Percentiles rank a stretch among this genome's conserved stretches.
These are phyloP conservation scores for Penaeus vannamei DNA, from an alignment of 1,140 invertebrate species.

Conservation along the genomic window DNA sequence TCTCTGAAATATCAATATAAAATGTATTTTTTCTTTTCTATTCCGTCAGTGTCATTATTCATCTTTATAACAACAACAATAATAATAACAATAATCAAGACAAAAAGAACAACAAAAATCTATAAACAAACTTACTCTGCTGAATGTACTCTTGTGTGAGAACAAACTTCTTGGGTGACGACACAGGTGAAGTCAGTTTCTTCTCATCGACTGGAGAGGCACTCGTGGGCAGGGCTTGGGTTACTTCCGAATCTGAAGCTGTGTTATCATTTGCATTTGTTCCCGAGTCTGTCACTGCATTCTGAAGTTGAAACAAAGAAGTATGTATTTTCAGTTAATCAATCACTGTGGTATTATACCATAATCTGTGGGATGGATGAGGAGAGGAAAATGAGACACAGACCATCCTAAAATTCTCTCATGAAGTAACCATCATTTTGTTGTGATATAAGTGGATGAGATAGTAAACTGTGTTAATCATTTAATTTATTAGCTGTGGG, in stretches of 20 bases:
- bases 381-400: too few relatives aligned
- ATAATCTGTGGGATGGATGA: too few relatives aligned
- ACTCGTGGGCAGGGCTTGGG: background rate
- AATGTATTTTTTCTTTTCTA: too few relatives aligned
- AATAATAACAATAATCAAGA: background rate
- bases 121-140: constrained; percentile 79
- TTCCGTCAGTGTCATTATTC: too few relatives aligned
- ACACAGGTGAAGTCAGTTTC: background rate
- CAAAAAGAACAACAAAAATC: constrained; percentile 16
- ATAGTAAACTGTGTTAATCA: too few relatives aligned
- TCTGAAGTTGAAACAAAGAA: background rate
- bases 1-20: too few relatives aligned
- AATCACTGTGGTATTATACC: too few relatives aligned
- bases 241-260: constrained; percentile 6
- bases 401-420: too few relatives aligned
- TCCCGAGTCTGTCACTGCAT: constrained; percentile 1
- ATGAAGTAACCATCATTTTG: too few relatives aligned
- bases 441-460: too few relatives aligned
- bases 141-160: constrained; percentile 90
- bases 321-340: background rate
- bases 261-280: constrained; percentile 6
- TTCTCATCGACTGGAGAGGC: background rate
- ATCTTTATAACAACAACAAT: too few relatives aligned
- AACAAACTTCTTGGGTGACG: constrained; percentile 80
- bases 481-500: too few relatives aligned